Conservation (phyloP, 2,888 invertebrate species). For the Agrotis exclamationis region DNA sequence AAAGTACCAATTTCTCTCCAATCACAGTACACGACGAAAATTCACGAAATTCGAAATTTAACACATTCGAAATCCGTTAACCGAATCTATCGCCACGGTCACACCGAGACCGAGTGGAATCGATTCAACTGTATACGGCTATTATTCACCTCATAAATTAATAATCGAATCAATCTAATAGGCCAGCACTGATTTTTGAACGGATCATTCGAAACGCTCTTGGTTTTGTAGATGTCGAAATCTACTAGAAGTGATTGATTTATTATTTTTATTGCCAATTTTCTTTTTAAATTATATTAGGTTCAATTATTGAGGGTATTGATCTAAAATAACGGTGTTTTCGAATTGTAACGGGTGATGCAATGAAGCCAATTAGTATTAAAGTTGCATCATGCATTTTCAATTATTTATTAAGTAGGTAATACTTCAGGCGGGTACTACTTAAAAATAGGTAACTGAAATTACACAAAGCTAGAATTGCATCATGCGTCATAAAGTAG, state of each 20-base stretch:
- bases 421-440: background rate
- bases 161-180: constrained; percentile 89
- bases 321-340: constrained; percentile 37
- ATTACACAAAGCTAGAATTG: constrained; percentile 15
- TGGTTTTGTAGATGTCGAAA: constrained; percentile 71
- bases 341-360: constrained; percentile 21
- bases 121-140: constrained; percentile 80
- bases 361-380: constrained; percentile 24
- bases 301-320: constrained; percentile 37
- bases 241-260: constrained; percentile 70
- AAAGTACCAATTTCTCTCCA: constrained; percentile 5
- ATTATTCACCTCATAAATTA: constrained; percentile 90
- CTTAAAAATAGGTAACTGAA: background rate
- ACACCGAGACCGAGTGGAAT: constrained; percentile 70
- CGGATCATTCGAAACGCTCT: constrained; percentile 82
- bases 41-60: constrained; percentile 55
- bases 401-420: constrained; percentile 24
- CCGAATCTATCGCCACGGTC: constrained; percentile 78
- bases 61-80: constrained; percentile 77
- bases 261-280: constrained; percentile 50
- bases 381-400: constrained; percentile 22
- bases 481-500: constrained; percentile 1
- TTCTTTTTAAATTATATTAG: constrained; percentile 3
- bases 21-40: constrained; percentile 19
- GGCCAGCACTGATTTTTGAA: constrained; percentile 87